Conservation (phyloP, 2,113 vertebrate genomes). For the Ochotona princeps region DNA sequence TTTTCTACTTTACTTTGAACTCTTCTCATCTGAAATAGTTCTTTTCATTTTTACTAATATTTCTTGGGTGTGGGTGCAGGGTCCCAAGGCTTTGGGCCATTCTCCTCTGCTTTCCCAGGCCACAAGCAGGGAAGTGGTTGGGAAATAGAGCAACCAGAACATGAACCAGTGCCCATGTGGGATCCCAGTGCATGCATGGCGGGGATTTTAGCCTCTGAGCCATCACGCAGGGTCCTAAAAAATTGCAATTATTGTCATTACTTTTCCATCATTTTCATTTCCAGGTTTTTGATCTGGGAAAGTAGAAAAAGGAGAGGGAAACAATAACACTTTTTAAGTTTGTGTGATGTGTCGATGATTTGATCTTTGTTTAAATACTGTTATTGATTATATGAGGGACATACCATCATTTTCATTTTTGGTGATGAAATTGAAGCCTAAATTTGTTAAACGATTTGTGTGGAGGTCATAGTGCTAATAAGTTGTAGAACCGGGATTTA, state of each 20-base stretch:
- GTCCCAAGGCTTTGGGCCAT: background rate
- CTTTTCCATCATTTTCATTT: background rate
- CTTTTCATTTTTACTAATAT: conserved; percentile 28
- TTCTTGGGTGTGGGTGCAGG: background rate
- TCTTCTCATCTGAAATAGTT: background rate
- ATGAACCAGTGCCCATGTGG: no score
- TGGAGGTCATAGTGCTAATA: background rate
- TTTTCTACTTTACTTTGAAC: background rate
- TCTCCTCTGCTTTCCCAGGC: no score
- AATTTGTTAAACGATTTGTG: background rate
- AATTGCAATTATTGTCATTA: background rate
- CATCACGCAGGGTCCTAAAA: conserved; percentile 1
- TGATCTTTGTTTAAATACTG: conserved; percentile 38
- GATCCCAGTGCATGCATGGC: no score
- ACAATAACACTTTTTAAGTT: background rate
- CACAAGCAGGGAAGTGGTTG: no score
- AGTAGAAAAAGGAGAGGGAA: background rate
- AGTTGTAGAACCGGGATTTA: conserved; percentile 2
- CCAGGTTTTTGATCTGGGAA: background rate
- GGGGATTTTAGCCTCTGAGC: background rate
- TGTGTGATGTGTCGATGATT: background rate
- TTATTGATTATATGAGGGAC: background rate
- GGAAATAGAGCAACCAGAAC: no score
- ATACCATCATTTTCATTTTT: background rate
- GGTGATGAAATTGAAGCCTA: conserved; percentile 27